Evolutionary conservation across 2,888 invertebrate species (phyloP).

Genomic region (Drosophila eohydei): DNA sequence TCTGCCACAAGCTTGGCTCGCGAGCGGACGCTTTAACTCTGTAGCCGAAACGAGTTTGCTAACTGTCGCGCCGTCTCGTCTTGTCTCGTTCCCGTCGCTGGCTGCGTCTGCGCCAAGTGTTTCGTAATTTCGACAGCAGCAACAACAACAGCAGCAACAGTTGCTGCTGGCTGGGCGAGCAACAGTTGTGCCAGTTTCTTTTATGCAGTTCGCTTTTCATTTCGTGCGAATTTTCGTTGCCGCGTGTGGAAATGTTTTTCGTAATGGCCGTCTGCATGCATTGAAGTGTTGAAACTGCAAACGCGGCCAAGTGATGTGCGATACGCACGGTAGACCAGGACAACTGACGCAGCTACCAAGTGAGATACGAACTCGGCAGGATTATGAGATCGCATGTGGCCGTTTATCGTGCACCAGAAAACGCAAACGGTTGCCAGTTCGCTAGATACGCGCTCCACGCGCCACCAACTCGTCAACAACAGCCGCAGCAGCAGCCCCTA

Average conservation of each 20-base stretch:
- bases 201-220: conserved; percentile 65
- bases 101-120: conserved; percentile 67
- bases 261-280: conserved; percentile 53
- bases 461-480: conserved; percentile 10
- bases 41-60: conserved; percentile 43
- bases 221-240: conserved; percentile 56
- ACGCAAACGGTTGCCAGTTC: conserved; percentile 60
- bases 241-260: conserved; percentile 53
- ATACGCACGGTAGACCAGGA: conserved; percentile 35
- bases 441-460: conserved; percentile 61
- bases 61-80: conserved; percentile 27
- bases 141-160: conserved; percentile 21
- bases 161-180: conserved; percentile 25
- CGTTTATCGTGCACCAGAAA: conserved; percentile 76
- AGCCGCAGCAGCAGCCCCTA: conserved; percentile 11
- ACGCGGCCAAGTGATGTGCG: conserved; percentile 76
- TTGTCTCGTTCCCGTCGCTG: conserved; percentile 27
- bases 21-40: conserved; percentile 74
- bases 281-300: conserved; percentile 55
- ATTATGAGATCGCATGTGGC: conserved; percentile 83
- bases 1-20: conserved; percentile 82
- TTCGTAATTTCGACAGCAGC: conserved; percentile 69
- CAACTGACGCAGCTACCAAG: conserved; percentile 37
- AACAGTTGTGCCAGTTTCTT: conserved; percentile 76
- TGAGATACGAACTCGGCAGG: conserved; percentile 53